phyloP scores from a whole-genome alignment of 1,140 invertebrate genomes.

The Zaprionus gabonicus region DNA sequence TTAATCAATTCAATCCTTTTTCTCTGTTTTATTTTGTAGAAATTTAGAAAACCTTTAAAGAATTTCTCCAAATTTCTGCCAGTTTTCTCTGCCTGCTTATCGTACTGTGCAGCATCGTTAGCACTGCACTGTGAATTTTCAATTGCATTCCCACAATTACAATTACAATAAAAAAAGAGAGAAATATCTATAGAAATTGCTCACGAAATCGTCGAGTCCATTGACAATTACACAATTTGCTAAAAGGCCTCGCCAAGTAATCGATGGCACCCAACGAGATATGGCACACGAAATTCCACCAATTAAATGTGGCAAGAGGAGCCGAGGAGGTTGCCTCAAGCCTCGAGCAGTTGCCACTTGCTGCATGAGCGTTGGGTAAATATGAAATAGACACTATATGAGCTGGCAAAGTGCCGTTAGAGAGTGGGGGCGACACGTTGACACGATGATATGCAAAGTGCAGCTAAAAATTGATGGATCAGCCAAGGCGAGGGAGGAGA shows the following conservation, averaged over 20 bases:
- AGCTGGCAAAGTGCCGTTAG: conserved; percentile 56
- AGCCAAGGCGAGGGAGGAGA: conserved; percentile 9
- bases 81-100: not conserved
- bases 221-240: conserved; percentile 53
- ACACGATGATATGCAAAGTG: conserved; percentile 71
- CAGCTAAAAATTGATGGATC: conserved; percentile 31
- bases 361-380: conserved; percentile 29
- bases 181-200: conserved; percentile 22
- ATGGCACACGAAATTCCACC: conserved; percentile 58
- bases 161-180: conserved; percentile 35
- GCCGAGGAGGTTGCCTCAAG: conserved; percentile 53
- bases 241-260: conserved; percentile 27
- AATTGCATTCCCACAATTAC: conserved; percentile 38
- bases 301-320: conserved; percentile 57
- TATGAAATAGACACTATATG: conserved; percentile 36
- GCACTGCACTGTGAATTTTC: not conserved
- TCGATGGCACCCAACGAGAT: conserved; percentile 29
- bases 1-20: too few species aligned
- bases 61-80: not conserved
- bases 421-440: conserved; percentile 25
- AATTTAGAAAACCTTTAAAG: not conserved
- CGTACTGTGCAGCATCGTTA: not conserved
- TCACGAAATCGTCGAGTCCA: conserved; percentile 32
- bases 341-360: conserved; percentile 47
- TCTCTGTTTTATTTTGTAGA: not conserved